Base-by-base conservation (phyloP, 2,797 vertebrate species). In the Lacerta bilineata region DNA sequence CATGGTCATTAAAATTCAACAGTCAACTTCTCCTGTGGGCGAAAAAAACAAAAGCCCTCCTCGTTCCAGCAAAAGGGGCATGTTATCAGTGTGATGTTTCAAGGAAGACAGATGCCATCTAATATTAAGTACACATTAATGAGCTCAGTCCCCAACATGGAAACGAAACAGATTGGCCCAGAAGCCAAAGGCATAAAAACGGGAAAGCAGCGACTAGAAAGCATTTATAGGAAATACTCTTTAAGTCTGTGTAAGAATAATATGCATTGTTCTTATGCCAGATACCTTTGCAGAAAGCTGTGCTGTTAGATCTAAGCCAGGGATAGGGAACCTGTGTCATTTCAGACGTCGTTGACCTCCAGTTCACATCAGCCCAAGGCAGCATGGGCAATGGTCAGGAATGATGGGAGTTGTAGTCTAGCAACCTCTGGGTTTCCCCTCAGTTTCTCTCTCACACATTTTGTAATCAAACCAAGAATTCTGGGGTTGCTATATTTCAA, bases 161-260 rank as follows among this genome's bases (percentile, higher is more conserved):
- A 92, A 95, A 95, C 90, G 90, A 87, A 95, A 94, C 93, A 95
- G 94, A 94, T 95, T 94, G 93, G 94, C 90, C 92, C 81, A 92
- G 88, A 94, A 94, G 93, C 94, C 94, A 92, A 94, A 92, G 91
- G 90, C 91, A 92, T 90, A 94, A 91, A 92, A 92, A 90, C 88
- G 80, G 84, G 83, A 86, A 36, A 80, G 13, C 11, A 18, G 15
- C 15, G 8, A n/a, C 89, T 80, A 89, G 43, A 90, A 93, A 93
- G 41, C 76, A 87, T 86, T 87, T 92, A 91, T 89, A 93, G 91
- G 86, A 74, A 91, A 79, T 0, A 87, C 84, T 88, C 50, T 33
- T 33, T 33, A 91, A 15, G 50, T 77, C 91, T 33, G n/a, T 25
- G 41, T 39, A 91, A 94, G 91, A 87, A 87, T 87, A 83, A 88